Base-by-base conservation (phyloP, 2,888 invertebrate genomes). In the Acanthopleura granulata region DNA sequence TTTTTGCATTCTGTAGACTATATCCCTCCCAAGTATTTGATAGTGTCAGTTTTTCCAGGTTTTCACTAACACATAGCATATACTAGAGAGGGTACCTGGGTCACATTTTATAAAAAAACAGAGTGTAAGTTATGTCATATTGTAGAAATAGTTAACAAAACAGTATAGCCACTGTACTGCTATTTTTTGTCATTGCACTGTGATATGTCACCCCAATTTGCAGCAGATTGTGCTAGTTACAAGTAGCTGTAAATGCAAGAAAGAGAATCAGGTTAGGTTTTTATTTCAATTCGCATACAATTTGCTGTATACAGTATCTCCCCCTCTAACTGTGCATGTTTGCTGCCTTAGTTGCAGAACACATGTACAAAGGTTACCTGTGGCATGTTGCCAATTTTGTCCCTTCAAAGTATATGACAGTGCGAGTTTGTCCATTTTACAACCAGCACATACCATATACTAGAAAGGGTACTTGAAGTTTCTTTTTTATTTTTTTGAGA, bases 371-470 rank as follows among this genome's bases (percentile, higher is more conserved):
- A 18, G 18, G 4, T 57, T 22, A 4, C 12, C 18, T n/a, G 1
- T 57, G 51, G 14, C 51, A 51, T 51, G 14, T 14, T 51, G 51
- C 14, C 51, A 15, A 15, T 22, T n/a, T n/a, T 22, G 12, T 18
- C 57, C 57, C 22, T 57, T 57, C 57, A 3, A n/a, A 57, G 57
- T 22, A 57, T 57, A 18, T 57, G 57, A 57, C 12, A 57, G 57
- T 57, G 57, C 57, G 3, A 57, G 57, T 57, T 57, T 57, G 57
- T 57, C 3, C 22, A n/a, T n/a, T n/a, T n/a, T 57, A n/a, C 3
- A 3, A 57, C 57, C 18, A 57, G 57, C 57, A 57, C 57, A 57
- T 57, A 57, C 57, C 57, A 18, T n/a, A 57, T 57, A 57, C 57
- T 22, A 57, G 57, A 22, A 57, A 57, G 22, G 57, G 12, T 22